A percentile compares a stretch with the other conserved stretches of the same genome.
These are phyloP conservation scores for Alectoris magna DNA, from an alignment of 2,797 vertebrate species.

Conservation along the genomic window DNA sequence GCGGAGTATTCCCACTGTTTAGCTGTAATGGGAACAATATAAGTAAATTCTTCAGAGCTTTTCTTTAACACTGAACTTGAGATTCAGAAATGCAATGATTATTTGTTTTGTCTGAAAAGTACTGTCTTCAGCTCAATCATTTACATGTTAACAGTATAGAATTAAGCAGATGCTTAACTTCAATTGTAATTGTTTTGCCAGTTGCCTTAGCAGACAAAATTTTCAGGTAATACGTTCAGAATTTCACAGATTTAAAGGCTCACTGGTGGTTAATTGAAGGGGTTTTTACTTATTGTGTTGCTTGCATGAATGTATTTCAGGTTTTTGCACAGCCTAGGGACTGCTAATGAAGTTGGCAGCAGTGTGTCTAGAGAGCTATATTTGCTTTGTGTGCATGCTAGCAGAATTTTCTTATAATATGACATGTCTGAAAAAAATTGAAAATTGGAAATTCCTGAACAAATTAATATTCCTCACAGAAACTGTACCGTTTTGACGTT, in stretches of 20 bases:
- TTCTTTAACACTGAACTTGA: neutral
- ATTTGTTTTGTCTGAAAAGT: neutral
- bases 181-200: neutral
- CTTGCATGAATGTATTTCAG: neutral
- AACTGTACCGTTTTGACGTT: neutral
- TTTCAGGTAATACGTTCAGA: neutral
- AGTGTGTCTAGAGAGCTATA: neutral
- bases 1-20: neutral
- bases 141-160: neutral
- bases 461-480: neutral
- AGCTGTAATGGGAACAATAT: neutral
- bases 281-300: neutral
- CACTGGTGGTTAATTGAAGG: neutral
- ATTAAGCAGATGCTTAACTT: neutral
- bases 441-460: neutral
- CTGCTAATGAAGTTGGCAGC: neutral
- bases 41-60: neutral
- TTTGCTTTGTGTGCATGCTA: neutral
- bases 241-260: neutral
- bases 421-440: neutral
- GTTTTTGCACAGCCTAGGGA: neutral
- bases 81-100: neutral
- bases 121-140: neutral
- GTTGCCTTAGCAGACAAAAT: neutral
- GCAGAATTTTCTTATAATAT: neutral